Percentiles rank a stretch among this genome's conserved stretches.
These are phyloP conservation scores for Mola mola DNA, from an alignment of 2,113 vertebrate species.

Conservation along the genomic window DNA sequence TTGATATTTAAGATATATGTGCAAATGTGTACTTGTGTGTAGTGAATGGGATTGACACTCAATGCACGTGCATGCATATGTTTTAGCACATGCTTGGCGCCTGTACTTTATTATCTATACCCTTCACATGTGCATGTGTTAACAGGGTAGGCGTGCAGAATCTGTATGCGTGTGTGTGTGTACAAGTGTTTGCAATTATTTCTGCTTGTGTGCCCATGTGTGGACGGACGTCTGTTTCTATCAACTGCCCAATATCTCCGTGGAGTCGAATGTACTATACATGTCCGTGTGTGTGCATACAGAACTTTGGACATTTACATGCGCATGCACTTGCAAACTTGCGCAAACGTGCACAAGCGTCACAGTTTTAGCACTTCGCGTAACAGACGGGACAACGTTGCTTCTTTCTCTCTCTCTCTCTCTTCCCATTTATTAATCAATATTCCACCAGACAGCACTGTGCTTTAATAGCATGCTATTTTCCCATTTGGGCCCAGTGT, in stretches of 20 bases:
- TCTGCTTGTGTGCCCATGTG: constrained; percentile 76
- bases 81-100: background rate
- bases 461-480: constrained; percentile 46
- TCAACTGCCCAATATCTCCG: too few species aligned
- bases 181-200: constrained; percentile 69
- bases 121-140: constrained; percentile 78
- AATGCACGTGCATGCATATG: background rate
- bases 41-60: constrained; percentile 4
- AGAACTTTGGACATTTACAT: background rate
- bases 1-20: constrained; percentile 2
- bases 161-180: constrained; percentile 71
- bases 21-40: constrained; percentile 27
- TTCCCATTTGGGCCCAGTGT: constrained; percentile 58
- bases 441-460: constrained; percentile 38
- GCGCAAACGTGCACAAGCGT: background rate
- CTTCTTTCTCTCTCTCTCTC: constrained; percentile 49
- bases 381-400: constrained; percentile 17
- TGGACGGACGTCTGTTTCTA: constrained; percentile 76
- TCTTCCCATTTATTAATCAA: constrained; percentile 60
- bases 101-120: constrained; percentile 31
- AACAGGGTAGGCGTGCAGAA: constrained; percentile 48
- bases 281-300: constrained; percentile 2
- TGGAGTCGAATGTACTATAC: too few species aligned
- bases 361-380: constrained; percentile 25
- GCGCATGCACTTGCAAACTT: background rate